These are phyloP conservation scores for Nannoperca obscura DNA, from an alignment of 2,797 vertebrate genomes.

Conservation along the genomic window DNA sequence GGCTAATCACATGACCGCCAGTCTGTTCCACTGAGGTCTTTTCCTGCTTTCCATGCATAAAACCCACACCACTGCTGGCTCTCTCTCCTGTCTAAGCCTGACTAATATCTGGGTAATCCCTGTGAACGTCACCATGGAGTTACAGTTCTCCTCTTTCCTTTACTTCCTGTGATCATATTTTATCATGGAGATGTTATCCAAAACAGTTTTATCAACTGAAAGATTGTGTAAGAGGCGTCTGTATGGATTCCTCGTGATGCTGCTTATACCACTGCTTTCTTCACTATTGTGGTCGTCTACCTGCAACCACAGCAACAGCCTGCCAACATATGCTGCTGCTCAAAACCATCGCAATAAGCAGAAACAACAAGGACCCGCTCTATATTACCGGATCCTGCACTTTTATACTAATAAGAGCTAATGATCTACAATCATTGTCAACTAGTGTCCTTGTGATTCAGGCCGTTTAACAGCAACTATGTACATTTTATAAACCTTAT, in stretches of 20 bases:
- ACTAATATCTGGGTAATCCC: slow-evolving; percentile 52
- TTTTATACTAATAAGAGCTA: background rate
- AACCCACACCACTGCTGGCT: slow-evolving; percentile 39
- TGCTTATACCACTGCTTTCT: background rate
- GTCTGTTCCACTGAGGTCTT: slow-evolving; percentile 56
- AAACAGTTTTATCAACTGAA: background rate
- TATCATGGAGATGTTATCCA: background rate
- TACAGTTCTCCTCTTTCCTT: background rate
- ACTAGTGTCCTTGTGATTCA: background rate
- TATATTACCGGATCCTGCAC: too few relatives aligned
- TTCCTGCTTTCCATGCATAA: slow-evolving; percentile 54
- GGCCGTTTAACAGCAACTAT: background rate
- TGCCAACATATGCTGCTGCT: background rate
- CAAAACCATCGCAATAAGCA: background rate
- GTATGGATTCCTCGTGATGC: background rate
- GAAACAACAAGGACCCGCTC: too few relatives aligned
- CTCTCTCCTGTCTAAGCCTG: slow-evolving; percentile 36
- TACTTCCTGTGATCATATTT: background rate
- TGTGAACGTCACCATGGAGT: slow-evolving; percentile 25
- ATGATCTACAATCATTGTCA: background rate
- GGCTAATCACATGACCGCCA: slow-evolving; percentile 56
- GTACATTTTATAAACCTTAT: background rate
- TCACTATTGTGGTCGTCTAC: background rate
- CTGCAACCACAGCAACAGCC: background rate
- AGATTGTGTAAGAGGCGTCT: background rate